Conservation (phyloP, 2,113 vertebrate genomes). For the Hystrix cristata region DNA sequence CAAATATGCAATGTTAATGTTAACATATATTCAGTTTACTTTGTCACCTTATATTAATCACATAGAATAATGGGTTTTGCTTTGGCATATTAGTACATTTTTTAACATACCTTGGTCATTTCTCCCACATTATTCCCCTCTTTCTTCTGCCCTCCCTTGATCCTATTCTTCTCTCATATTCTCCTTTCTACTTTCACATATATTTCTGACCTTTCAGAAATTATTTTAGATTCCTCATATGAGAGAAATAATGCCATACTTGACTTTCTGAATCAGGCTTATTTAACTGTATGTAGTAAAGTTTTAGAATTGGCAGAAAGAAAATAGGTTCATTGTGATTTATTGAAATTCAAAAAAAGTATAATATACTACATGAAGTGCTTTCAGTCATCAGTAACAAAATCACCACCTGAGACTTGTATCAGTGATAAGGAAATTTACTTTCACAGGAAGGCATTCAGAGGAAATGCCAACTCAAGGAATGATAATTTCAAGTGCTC, state of each 20-base stretch:
- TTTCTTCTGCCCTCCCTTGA: background rate
- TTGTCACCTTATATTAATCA: background rate
- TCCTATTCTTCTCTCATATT: background rate
- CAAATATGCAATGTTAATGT: background rate
- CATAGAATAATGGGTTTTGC: background rate
- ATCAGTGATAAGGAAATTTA: background rate
- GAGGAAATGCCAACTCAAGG: background rate
- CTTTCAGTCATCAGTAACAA: background rate
- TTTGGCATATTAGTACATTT: background rate
- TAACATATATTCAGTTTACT: background rate
- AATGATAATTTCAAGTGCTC: background rate
- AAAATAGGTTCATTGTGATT: background rate
- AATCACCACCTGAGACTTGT: background rate
- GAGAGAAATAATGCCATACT: background rate
- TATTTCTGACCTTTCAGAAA: background rate
- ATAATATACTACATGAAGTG: background rate
- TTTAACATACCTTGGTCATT: background rate
- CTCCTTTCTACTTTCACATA: background rate
- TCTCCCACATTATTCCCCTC: background rate
- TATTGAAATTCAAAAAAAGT: background rate
- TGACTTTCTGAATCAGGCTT: background rate
- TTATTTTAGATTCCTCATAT: background rate
- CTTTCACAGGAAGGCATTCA: background rate
- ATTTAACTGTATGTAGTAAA: background rate
- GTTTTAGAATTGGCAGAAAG: background rate